Evolutionary conservation across 2,888 invertebrate genomes (phyloP).

Genomic region (Venusia cambrica): DNA sequence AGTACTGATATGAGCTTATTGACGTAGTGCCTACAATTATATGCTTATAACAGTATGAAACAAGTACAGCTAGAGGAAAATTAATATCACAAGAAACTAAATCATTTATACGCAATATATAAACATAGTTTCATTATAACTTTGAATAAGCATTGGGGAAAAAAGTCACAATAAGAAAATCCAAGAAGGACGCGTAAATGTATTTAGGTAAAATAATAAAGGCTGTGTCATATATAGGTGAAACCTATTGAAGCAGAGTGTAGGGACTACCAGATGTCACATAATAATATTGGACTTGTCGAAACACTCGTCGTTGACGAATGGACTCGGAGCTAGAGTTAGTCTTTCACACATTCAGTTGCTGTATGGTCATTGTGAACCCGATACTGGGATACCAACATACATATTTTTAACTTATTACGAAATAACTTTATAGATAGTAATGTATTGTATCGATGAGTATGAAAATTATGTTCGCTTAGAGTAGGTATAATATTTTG

Average conservation of each 20-base stretch:
- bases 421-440: slow-evolving; percentile 71
- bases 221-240: slow-evolving; percentile 64
- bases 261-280: slow-evolving; percentile 27
- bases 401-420: slow-evolving; percentile 72
- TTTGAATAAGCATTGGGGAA: slow-evolving; percentile 8
- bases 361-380: slow-evolving; percentile 28
- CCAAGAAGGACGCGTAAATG: slow-evolving; percentile 35
- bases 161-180: slow-evolving; percentile 30
- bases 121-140: slow-evolving; percentile 5
- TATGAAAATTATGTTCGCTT: slow-evolving; percentile 75
- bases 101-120: slow-evolving; percentile 9
- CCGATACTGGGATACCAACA: slow-evolving; percentile 38
- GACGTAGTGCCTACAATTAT: slow-evolving; percentile 84
- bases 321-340: slow-evolving; percentile 17
- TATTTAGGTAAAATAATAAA: slow-evolving; percentile 54
- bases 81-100: slow-evolving; percentile 19
- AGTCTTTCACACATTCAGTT: slow-evolving; percentile 20
- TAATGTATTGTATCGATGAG: slow-evolving; percentile 71
- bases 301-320: slow-evolving; percentile 12
- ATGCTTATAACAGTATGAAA: slow-evolving; percentile 71
- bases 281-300: slow-evolving; percentile 14
- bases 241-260: slow-evolving; percentile 45
- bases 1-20: slow-evolving; percentile 85
- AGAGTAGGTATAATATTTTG: slow-evolving; percentile 78
- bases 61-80: slow-evolving; percentile 27